Evolutionary conservation across 2,888 invertebrate genomes (phyloP), one percentile per base, ranked within the genome.

Genomic region (Andrena dorsata): DNA sequence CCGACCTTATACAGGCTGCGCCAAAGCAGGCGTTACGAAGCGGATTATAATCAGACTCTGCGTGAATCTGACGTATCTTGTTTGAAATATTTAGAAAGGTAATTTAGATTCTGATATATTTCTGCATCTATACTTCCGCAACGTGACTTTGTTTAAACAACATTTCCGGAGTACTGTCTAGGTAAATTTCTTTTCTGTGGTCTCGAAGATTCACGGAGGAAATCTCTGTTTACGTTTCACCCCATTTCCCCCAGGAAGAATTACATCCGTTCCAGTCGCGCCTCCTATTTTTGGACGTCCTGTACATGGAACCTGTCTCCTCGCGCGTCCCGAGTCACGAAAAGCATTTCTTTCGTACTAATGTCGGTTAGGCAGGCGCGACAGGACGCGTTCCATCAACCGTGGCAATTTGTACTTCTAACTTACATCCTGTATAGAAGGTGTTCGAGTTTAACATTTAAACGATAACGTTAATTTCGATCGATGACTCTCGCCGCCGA

Each of bases 381-480:
- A 47, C 47, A 32, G 16, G 58, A 60, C 56, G 35, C 56, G 28
- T 73, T 35, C 41, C 41, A 41, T 41, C 16, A 41, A 16, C 41
- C 41, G 41, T 41, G 1, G 16, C 41, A 16, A 41, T 41, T 41
- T 41, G 41, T 41, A 41, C 41, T 41, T 41, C 41, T 16, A 41
- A 41, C 16, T 41, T 41, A 41, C 41, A 41, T 41, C 41, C 16
- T 41, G 41, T 41, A 1, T 41, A 41, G 5, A 23, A 20, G 16
- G 20, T 35, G n/a, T 16, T 23, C 13, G 66, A 53, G 23, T 68
- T 13, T 6, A 16, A 32, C 23, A 16, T 13, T 6, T n/a, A 6
- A 26, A 20, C 4, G 23, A 68, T 53, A 68, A 23, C 13, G 65
- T 66, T 20, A 16, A 30, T 66, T 30, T 20, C 41, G 0, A 41